These are phyloP conservation scores for Ctenicera cuprea DNA, from an alignment of 2,888 invertebrate species.

Conservation along the genomic window DNA sequence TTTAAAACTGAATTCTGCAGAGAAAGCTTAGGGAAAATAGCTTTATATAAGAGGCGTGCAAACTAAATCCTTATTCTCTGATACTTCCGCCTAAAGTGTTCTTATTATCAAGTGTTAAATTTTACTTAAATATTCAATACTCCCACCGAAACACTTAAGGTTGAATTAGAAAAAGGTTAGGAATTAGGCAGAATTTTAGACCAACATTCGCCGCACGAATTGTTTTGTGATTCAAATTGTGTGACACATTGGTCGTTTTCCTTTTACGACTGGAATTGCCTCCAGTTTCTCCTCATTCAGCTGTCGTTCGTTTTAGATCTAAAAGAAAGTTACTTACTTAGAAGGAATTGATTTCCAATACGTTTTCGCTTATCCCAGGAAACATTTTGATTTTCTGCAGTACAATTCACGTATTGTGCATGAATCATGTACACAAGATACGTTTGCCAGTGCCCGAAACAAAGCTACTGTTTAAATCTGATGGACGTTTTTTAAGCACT, in stretches of 20 bases:
- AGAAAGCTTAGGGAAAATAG: slow-evolving; percentile 25
- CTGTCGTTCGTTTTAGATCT: slow-evolving; percentile 9
- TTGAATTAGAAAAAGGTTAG: slow-evolving; percentile 22
- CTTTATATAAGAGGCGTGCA: slow-evolving; percentile 16
- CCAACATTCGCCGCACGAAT: slow-evolving; percentile 10
- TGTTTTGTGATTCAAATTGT: slow-evolving; percentile 32
- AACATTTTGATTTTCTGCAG: not conserved
- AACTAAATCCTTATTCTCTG: slow-evolving; percentile 8
- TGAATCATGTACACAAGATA: too few relatives aligned
- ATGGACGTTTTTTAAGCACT: too few relatives aligned
- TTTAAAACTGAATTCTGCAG: slow-evolving; percentile 50
- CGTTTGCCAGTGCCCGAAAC: too few relatives aligned
- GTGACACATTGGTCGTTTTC: slow-evolving; percentile 31
- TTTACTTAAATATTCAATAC: slow-evolving; percentile 18
- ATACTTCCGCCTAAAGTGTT: not conserved
- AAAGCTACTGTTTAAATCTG: too few relatives aligned
- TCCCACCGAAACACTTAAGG: slow-evolving; percentile 1
- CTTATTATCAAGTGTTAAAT: not conserved
- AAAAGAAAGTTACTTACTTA: slow-evolving; percentile 14
- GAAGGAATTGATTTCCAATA: slow-evolving; percentile 2
- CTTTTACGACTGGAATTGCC: slow-evolving; percentile 13
- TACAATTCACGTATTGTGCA: too few relatives aligned
- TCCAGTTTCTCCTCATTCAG: slow-evolving; percentile 21
- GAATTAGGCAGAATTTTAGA: slow-evolving; percentile 17
- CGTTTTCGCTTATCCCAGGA: not conserved